phyloP scores from a whole-genome alignment of 2,888 invertebrate genomes.

The Lomographa bimaculata region DNA sequence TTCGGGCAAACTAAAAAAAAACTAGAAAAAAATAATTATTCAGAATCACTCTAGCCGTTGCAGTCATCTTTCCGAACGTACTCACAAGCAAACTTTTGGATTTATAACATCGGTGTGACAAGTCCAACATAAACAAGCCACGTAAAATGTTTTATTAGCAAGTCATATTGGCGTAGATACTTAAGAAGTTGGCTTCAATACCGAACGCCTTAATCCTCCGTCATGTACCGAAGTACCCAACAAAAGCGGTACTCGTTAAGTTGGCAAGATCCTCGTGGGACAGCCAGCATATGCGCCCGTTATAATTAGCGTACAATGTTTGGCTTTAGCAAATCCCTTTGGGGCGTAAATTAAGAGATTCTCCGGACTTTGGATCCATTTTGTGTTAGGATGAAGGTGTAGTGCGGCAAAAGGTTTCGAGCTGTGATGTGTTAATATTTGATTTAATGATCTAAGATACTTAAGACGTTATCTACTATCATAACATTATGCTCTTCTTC shows the following conservation, averaged over 20 bases:
- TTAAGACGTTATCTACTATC: too few species aligned
- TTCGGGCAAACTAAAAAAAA: too few species aligned
- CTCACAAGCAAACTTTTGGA: too few species aligned
- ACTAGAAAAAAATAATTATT: too few species aligned
- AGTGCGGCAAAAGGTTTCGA: background rate
- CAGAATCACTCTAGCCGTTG: too few species aligned
- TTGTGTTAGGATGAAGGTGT: constrained; percentile 42
- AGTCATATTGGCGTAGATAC: background rate
- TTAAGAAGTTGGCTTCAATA: constrained; percentile 7
- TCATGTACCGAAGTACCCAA: constrained; percentile 27
- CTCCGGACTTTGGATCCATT: constrained; percentile 73
- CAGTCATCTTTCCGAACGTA: too few species aligned
- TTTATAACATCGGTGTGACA: too few species aligned
- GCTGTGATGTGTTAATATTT: too few species aligned
- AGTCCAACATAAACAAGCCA: too few species aligned
- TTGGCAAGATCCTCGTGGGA: constrained; percentile 76
- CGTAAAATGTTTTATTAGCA: too few species aligned
- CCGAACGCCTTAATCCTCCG: constrained; percentile 17
- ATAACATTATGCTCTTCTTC: too few species aligned
- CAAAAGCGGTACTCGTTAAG: constrained; percentile 60
- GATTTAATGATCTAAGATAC: too few species aligned
- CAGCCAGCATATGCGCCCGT: constrained; percentile 73
- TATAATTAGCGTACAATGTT: constrained; percentile 84
- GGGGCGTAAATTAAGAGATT: constrained; percentile 84
- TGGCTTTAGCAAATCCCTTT: constrained; percentile 82